Percentiles rank a stretch among this genome's conserved stretches.
These are phyloP conservation scores for Cotesia glomerata DNA, from an alignment of 1,140 invertebrate species.

Conservation along the genomic window DNA sequence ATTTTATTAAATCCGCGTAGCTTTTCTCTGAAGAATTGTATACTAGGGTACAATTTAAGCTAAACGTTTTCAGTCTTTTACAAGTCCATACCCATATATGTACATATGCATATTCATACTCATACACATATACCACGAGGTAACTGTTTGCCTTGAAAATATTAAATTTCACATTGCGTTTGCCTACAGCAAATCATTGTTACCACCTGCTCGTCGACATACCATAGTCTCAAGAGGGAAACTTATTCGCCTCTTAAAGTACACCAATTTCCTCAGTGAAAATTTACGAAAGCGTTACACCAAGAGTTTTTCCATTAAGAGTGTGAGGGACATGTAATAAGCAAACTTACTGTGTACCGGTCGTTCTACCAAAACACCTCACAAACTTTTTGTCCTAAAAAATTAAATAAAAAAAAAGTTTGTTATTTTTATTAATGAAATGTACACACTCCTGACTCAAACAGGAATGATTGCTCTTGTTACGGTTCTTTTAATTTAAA, in stretches of 20 bases:
- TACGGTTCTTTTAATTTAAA: too few relatives aligned
- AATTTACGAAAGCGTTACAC: conserved; percentile 15
- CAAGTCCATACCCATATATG: too few relatives aligned
- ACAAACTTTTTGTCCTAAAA: background rate
- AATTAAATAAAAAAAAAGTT: too few relatives aligned
- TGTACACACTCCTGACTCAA: too few relatives aligned
- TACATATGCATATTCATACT: background rate
- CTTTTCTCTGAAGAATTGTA: background rate
- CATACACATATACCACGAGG: background rate
- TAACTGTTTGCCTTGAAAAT: conserved; percentile 8
- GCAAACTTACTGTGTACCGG: background rate
- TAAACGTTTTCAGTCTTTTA: background rate
- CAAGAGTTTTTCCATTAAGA: background rate
- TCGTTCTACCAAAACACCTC: background rate
- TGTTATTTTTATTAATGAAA: too few relatives aligned
- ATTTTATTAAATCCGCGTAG: conserved; percentile 19
- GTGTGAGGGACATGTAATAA: background rate
- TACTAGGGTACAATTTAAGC: background rate
- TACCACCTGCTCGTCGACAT: conserved; percentile 24
- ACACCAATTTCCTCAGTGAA: background rate
- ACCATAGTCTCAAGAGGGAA: conserved; percentile 16
- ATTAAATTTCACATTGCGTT: conserved; percentile 25
- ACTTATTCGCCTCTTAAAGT: background rate
- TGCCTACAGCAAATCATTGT: conserved; percentile 22
- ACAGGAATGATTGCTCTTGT: too few relatives aligned